These are phyloP conservation scores for Pelochelys cantorii DNA, from an alignment of 2,797 vertebrate species.

Conservation along the genomic window DNA sequence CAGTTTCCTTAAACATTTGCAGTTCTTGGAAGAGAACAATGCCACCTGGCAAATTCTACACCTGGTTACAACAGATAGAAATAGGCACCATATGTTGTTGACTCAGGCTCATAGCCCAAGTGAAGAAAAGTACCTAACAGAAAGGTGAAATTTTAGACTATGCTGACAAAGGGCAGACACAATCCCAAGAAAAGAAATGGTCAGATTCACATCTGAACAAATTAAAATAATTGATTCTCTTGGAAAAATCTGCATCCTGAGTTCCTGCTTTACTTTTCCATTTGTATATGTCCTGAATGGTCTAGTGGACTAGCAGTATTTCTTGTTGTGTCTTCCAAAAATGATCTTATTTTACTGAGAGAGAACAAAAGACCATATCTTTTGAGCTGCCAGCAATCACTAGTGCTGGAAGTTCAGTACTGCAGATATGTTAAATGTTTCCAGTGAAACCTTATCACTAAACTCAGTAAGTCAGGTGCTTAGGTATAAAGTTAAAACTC, in stretches of 20 bases:
- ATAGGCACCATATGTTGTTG: not conserved
- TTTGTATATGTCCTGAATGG: not conserved
- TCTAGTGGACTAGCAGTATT: accelerated
- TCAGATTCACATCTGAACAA: not conserved
- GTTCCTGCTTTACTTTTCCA: not conserved
- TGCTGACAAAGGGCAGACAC: not conserved
- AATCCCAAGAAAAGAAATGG: not conserved
- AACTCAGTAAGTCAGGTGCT: not conserved
- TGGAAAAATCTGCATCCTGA: not conserved
- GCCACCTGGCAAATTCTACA: not conserved
- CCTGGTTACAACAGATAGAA: not conserved
- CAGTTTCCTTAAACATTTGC: not conserved
- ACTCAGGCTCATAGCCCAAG: not conserved
- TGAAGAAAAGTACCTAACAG: not conserved
- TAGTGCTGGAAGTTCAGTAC: not conserved
- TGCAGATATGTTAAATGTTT: not conserved
- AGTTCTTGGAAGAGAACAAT: not conserved
- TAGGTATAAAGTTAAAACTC: not conserved
- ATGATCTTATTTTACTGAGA: not conserved
- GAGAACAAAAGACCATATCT: not conserved
- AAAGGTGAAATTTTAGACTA: not conserved
- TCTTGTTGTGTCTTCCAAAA: not conserved
- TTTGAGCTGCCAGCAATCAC: not conserved
- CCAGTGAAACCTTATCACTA: not conserved
- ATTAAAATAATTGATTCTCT: not conserved